Evolutionary conservation across 2,113 vertebrate genomes (phyloP).

Genomic region (Heliornis fulica): DNA sequence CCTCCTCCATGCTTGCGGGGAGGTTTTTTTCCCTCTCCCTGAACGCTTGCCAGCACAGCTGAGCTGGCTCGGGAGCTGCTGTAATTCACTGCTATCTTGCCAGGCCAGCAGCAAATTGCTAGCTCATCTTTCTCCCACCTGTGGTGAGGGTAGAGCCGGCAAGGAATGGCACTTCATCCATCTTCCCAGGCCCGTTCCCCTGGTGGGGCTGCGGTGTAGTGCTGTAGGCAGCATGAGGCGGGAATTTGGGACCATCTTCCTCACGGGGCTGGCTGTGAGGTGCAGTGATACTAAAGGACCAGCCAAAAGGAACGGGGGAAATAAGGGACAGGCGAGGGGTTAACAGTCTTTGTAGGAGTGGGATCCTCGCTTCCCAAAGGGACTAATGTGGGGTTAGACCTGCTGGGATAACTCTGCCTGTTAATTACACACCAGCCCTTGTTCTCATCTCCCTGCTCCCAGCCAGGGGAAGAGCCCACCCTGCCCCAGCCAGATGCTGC

Average conservation of each 20-base stretch:
- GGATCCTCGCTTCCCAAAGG: background rate
- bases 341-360: background rate
- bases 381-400: background rate
- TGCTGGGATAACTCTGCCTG: background rate
- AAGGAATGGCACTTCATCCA: background rate
- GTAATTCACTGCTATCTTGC: constrained; percentile 44
- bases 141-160: background rate
- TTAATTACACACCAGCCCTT: background rate
- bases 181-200: background rate
- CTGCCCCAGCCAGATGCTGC: background rate
- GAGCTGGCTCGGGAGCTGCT: constrained; percentile 47
- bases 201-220: background rate
- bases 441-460: background rate
- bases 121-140: constrained; percentile 62
- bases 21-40: constrained; percentile 38
- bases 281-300: background rate
- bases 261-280: background rate
- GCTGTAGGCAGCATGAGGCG: background rate
- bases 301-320: background rate
- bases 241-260: background rate
- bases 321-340: background rate
- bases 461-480: background rate
- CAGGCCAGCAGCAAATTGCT: constrained; percentile 52
- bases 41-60: constrained; percentile 12
- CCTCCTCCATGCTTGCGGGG: constrained; percentile 14